phyloP scores from a whole-genome alignment of 2,888 invertebrate genomes.

The Synergus laeviventris region DNA sequence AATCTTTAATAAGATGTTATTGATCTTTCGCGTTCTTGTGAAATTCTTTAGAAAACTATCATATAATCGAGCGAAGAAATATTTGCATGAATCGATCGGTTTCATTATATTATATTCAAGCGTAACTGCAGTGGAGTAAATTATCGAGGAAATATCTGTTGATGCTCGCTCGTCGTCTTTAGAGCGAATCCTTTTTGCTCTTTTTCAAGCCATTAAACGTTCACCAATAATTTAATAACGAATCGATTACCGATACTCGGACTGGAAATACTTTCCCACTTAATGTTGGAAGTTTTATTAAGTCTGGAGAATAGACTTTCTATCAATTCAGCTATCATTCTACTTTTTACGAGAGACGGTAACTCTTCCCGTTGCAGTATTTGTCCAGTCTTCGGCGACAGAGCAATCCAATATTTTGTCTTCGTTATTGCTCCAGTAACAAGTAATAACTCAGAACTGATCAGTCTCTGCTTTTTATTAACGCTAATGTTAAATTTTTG shows the following conservation, averaged over 20 bases:
- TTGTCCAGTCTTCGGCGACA: not conserved
- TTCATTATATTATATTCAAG: slow-evolving; percentile 30
- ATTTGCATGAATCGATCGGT: slow-evolving; percentile 27
- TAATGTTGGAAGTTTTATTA: slow-evolving; percentile 1
- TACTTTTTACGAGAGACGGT: not conserved
- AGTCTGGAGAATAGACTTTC: not conserved
- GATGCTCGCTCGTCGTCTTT: not conserved
- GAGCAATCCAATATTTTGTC: not conserved
- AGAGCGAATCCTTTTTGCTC: slow-evolving; percentile 1
- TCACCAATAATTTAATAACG: slow-evolving; percentile 9
- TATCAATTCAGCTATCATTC: not conserved
- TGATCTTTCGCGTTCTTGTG: slow-evolving; percentile 30
- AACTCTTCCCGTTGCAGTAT: not conserved
- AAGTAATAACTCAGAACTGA: not conserved
- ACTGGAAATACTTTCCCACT: not conserved
- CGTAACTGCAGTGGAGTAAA: slow-evolving; percentile 6
- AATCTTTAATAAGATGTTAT: slow-evolving; percentile 24
- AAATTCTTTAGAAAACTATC: slow-evolving; percentile 26
- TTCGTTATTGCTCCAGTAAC: not conserved
- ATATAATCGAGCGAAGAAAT: slow-evolving; percentile 17
- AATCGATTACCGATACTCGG: not conserved
- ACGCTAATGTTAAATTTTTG: not conserved
- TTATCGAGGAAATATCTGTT: slow-evolving; percentile 3
- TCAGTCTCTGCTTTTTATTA: not conserved
- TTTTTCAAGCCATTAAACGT: not conserved